A percentile compares a stretch with the other conserved stretches of the same genome.
Conservation (phyloP, 2,113 vertebrate genomes). For the Scatophagus argus region DNA sequence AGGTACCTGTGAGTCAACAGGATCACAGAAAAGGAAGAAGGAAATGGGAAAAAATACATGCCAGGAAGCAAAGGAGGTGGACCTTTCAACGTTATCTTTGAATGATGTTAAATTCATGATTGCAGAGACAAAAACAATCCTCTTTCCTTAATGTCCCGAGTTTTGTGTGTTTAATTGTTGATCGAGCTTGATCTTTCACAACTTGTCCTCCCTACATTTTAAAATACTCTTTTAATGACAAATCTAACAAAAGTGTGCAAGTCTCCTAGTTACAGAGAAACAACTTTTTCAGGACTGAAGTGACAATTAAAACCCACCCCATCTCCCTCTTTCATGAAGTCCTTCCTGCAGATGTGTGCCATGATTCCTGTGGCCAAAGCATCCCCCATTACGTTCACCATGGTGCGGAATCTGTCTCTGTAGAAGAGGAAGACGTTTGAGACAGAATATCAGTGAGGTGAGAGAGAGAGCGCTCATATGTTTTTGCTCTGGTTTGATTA, state of each 20-base stretch:
- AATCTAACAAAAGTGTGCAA: no score
- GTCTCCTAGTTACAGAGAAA: not conserved
- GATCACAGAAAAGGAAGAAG: not conserved
- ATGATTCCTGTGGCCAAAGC: slow-evolving; percentile 97
- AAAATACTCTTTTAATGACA: not conserved
- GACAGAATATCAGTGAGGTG: not conserved
- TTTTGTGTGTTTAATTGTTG: no score
- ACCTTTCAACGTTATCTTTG: no score
- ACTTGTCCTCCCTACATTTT: rapidly evolving
- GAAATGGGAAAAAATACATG: not conserved
- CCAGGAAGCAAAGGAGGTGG: not conserved
- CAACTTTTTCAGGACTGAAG: not conserved
- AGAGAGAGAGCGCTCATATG: not conserved
- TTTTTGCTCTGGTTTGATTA: not conserved
- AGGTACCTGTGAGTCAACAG: slow-evolving; percentile 82
- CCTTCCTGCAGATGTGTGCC: slow-evolving; percentile 97
- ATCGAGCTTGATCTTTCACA: not conserved
- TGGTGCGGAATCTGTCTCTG: slow-evolving; percentile 97
- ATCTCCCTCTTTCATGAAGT: slow-evolving; percentile 90
- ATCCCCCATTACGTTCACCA: slow-evolving; percentile 97
- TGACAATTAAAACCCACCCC: slow-evolving; percentile 83
- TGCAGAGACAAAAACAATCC: no score
- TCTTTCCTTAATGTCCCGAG: no score
- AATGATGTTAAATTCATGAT: no score
- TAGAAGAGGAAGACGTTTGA: slow-evolving; percentile 12